These are phyloP conservation scores for Mus pahari DNA, from an alignment of 2,113 vertebrate genomes.

Conservation along the genomic window DNA sequence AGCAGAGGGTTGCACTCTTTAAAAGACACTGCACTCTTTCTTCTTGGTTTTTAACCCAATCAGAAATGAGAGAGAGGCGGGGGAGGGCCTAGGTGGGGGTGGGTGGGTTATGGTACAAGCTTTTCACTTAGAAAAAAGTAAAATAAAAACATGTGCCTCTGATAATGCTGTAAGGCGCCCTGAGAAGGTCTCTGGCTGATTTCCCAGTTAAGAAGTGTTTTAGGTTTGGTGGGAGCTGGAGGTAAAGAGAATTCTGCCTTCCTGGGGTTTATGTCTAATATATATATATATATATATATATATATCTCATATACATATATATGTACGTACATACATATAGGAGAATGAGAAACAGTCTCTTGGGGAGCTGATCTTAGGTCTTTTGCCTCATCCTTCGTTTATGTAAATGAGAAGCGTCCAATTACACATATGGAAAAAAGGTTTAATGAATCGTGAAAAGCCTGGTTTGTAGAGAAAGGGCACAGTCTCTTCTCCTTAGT, in stretches of 20 bases:
- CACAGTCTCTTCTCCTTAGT: constrained; percentile 73
- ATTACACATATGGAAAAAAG: constrained; percentile 86
- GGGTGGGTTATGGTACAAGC: constrained; percentile 35
- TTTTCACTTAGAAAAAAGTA: constrained; percentile 67
- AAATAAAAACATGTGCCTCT: constrained; percentile 67
- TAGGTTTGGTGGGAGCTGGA: background rate
- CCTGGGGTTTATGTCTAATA: constrained; percentile 41
- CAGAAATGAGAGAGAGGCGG: background rate
- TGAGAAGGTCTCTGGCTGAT: background rate
- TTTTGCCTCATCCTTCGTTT: constrained; percentile 83
- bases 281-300: background rate
- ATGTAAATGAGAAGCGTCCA: constrained; percentile 90
- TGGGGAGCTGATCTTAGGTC: constrained; percentile 32
- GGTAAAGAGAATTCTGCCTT: background rate
- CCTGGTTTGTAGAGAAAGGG: constrained; percentile 84
- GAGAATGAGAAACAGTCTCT: constrained; percentile 65
- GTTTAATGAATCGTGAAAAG: constrained; percentile 91
- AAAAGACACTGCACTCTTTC: constrained; percentile 74
- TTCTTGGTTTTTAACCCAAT: constrained; percentile 74
- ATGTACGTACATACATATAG: background rate
- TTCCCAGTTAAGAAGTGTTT: constrained; percentile 35
- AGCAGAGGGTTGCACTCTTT: constrained; percentile 67
- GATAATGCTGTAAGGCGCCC: background rate
- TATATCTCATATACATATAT: no score
- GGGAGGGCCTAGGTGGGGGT: rapidly evolving